Evolutionary conservation across 2,888 invertebrate species (phyloP).

Genomic region (Metellina segmentata): DNA sequence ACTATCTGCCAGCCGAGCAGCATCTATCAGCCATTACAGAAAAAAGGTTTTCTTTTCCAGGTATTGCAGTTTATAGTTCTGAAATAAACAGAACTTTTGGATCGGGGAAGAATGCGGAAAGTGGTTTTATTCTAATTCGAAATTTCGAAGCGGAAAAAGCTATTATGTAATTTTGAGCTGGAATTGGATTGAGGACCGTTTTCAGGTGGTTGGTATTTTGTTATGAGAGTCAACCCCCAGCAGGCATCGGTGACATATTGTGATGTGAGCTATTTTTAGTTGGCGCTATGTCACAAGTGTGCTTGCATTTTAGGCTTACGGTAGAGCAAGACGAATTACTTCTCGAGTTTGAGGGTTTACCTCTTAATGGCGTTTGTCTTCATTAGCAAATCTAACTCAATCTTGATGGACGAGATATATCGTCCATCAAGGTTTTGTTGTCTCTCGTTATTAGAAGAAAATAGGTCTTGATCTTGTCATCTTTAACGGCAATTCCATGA

Average conservation of each 20-base stretch:
- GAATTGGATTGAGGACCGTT: not conserved
- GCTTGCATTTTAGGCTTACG: too few relatives aligned
- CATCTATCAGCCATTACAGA: constrained; percentile 27
- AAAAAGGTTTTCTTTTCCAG: constrained; percentile 11
- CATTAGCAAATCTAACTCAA: too few relatives aligned
- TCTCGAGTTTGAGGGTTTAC: too few relatives aligned
- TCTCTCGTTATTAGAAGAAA: too few relatives aligned
- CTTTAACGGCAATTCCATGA: too few relatives aligned
- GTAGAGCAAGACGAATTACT: too few relatives aligned
- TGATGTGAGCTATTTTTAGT: too few relatives aligned
- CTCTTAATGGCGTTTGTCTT: too few relatives aligned
- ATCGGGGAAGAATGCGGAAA: not conserved
- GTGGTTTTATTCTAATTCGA: constrained; percentile 9
- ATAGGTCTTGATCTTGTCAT: too few relatives aligned
- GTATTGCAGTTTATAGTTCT: constrained; percentile 14
- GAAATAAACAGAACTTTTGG: not conserved
- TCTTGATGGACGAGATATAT: too few relatives aligned
- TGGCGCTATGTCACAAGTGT: too few relatives aligned
- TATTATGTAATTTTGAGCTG: not conserved
- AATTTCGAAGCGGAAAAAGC: not conserved
- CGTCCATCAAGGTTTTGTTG: too few relatives aligned
- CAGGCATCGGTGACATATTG: not conserved
- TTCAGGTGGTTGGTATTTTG: not conserved
- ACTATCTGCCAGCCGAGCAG: not conserved
- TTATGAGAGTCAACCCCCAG: not conserved